These are phyloP conservation scores for Amphiprion clarkii DNA, from an alignment of 2,797 vertebrate species.

Conservation along the genomic window DNA sequence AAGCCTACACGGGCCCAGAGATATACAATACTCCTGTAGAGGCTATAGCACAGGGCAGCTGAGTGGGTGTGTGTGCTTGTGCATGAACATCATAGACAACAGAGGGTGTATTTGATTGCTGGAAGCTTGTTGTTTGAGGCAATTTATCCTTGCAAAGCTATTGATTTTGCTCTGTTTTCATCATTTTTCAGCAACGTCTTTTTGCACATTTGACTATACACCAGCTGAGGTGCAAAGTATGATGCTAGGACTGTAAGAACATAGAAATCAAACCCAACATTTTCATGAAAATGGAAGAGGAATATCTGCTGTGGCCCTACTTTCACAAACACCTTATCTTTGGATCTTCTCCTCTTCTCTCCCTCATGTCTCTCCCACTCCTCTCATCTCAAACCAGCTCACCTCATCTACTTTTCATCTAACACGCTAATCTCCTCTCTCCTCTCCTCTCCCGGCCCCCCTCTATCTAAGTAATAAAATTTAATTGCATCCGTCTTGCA, in stretches of 20 bases:
- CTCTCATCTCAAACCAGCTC: conserved; percentile 25
- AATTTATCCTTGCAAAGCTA: conserved; percentile 46
- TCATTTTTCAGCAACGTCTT: not conserved
- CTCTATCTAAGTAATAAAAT: conserved; percentile 61
- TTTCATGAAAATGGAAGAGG: not conserved
- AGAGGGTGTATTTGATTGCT: conserved; percentile 27
- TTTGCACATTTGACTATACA: conserved; percentile 1
- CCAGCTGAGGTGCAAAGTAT: too few species aligned
- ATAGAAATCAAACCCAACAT: not conserved
- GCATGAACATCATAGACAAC: conserved; percentile 9
- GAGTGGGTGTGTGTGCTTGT: conserved; percentile 30
- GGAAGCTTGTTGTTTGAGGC: conserved; percentile 39
- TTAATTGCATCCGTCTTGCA: conserved; percentile 58
- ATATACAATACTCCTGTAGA: conserved; percentile 30
- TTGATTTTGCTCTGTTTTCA: conserved; percentile 32
- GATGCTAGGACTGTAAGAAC: too few species aligned
- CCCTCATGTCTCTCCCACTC: not conserved
- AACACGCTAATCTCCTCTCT: conserved; percentile 42
- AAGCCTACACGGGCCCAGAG: conserved; percentile 15
- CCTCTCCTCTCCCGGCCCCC: not conserved
- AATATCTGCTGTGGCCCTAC: not conserved
- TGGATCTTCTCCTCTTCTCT: not conserved
- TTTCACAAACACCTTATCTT: conserved; percentile 9
- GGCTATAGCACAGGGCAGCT: conserved; percentile 18
- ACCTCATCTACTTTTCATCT: conserved; percentile 53